phyloP scores from a whole-genome alignment of 2,888 invertebrate genomes.

The Drosophila emarginata region DNA sequence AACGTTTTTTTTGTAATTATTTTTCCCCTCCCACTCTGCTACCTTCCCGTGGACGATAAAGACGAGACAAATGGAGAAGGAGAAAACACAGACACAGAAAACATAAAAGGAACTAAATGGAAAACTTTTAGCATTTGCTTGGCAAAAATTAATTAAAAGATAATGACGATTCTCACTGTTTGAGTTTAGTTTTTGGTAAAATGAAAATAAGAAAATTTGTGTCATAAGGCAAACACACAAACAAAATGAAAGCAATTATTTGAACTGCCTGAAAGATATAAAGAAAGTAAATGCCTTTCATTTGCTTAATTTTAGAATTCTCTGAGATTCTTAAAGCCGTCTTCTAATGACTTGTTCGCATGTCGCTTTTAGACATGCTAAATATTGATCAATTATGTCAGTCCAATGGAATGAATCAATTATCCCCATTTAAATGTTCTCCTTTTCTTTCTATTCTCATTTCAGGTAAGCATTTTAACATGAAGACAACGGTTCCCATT shows the following conservation, averaged over 20 bases:
- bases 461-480: slow-evolving; percentile 60
- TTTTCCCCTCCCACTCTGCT: slow-evolving; percentile 2
- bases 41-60: too few relatives aligned
- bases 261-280: neutral
- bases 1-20: slow-evolving; percentile 31
- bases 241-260: slow-evolving; percentile 31
- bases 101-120: slow-evolving; percentile 15
- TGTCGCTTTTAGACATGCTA: slow-evolving; percentile 63
- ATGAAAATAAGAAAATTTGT: slow-evolving; percentile 30
- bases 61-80: slow-evolving; percentile 18
- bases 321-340: slow-evolving; percentile 4
- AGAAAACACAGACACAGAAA: slow-evolving; percentile 20
- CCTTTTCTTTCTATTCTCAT: slow-evolving; percentile 23
- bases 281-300: neutral
- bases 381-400: slow-evolving; percentile 66
- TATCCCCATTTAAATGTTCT: slow-evolving; percentile 21
- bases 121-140: slow-evolving; percentile 41
- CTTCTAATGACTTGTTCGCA: slow-evolving; percentile 64
- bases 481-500: slow-evolving; percentile 14
- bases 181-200: slow-evolving; percentile 17
- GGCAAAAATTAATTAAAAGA: slow-evolving; percentile 56
- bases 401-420: slow-evolving; percentile 33
- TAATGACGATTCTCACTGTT: slow-evolving; percentile 47
- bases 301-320: neutral
- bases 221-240: slow-evolving; percentile 35